phyloP scores from a whole-genome alignment of 2,888 invertebrate genomes.

The Acleris literana region DNA sequence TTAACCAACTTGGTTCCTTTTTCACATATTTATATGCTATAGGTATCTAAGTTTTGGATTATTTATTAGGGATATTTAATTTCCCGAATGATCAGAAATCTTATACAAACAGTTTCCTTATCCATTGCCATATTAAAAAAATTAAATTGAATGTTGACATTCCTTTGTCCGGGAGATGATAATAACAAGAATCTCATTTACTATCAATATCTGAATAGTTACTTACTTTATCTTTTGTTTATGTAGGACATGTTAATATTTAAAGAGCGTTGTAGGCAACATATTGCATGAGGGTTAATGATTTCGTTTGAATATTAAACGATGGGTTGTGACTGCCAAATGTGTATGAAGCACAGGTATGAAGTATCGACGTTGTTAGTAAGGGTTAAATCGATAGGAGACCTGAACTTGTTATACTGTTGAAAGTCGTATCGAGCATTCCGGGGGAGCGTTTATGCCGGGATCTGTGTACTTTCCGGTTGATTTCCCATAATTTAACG shows the following conservation, averaged over 20 bases:
- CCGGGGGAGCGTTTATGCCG: slow-evolving; percentile 22
- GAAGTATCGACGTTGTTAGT: background rate
- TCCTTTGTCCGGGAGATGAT: slow-evolving; percentile 14
- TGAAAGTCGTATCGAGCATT: slow-evolving; percentile 5
- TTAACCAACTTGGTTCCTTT: too few species aligned
- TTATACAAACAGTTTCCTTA: background rate
- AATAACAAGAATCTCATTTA: slow-evolving; percentile 8
- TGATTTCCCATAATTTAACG: slow-evolving; percentile 6
- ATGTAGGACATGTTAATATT: slow-evolving; percentile 9
- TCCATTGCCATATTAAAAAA: background rate
- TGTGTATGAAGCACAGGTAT: too few species aligned
- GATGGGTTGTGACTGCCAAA: too few species aligned
- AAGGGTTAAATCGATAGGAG: slow-evolving; percentile 22
- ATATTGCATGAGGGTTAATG: background rate
- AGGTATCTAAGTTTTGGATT: too few species aligned
- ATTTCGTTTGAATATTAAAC: background rate
- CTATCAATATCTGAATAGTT: slow-evolving; percentile 18
- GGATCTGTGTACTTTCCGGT: slow-evolving; percentile 18
- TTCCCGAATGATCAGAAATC: too few species aligned
- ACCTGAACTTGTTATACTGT: slow-evolving; percentile 38
- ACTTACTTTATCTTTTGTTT: slow-evolving; percentile 18
- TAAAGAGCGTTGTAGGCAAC: background rate
- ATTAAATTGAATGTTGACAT: background rate
- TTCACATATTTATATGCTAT: too few species aligned
- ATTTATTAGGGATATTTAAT: too few species aligned